Conservation (phyloP, 2,797 vertebrate genomes). For the Onychomys arenicola region DNA sequence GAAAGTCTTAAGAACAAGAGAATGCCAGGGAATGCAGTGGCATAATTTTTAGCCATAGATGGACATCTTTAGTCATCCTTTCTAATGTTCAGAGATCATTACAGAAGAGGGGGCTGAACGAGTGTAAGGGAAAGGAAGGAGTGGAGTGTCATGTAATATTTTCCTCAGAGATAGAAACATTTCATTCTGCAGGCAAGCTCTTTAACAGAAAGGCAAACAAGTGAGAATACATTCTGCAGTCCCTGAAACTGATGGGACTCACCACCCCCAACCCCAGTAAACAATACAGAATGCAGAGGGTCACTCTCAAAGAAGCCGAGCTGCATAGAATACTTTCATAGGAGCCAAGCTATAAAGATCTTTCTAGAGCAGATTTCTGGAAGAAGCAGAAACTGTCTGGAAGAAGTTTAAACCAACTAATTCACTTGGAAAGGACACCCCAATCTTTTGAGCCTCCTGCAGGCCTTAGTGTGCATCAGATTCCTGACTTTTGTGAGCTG, state of each 20-base stretch:
- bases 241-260: background rate
- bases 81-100: background rate
- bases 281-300: background rate
- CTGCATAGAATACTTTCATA: background rate
- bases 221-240: background rate
- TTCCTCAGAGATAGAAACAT: background rate
- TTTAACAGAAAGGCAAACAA: background rate
- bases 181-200: background rate
- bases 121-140: background rate
- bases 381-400: background rate
- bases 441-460: background rate
- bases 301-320: background rate
- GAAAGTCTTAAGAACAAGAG: background rate
- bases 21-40: background rate
- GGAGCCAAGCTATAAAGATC: background rate
- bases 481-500: background rate
- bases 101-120: background rate
- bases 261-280: background rate
- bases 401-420: background rate
- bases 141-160: background rate
- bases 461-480: background rate
- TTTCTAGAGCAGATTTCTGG: background rate
- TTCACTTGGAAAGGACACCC: background rate
- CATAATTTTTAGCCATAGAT: background rate
- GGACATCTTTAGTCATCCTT: background rate